Conservation (phyloP, 2,113 vertebrate genomes). For the Oceanodroma tethys region DNA sequence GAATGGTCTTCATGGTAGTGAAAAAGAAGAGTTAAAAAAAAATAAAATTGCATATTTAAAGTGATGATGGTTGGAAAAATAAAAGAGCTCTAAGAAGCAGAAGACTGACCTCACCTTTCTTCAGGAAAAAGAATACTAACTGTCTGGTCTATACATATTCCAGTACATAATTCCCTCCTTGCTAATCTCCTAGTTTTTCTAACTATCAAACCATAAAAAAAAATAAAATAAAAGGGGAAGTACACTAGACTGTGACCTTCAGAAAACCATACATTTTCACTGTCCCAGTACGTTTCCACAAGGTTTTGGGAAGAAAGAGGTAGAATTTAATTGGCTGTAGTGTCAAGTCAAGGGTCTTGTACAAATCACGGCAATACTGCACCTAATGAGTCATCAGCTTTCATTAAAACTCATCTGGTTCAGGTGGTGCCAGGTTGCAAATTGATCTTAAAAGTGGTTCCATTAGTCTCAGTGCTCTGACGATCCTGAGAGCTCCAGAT, state of each 20-base stretch:
- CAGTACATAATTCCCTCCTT: neutral
- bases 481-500: neutral
- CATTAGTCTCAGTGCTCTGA: neutral
- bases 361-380: neutral
- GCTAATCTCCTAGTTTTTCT: neutral
- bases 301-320: neutral
- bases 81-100: neutral
- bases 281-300: neutral
- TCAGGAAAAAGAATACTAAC: neutral
- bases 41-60: neutral
- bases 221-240: neutral
- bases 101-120: neutral
- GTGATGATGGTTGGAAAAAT: neutral
- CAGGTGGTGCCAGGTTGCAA: neutral
- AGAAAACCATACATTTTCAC: neutral
- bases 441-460: constrained; percentile 15
- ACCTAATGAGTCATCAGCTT: neutral
- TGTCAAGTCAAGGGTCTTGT: neutral
- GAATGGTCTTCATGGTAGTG: neutral
- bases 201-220: neutral
- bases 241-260: neutral
- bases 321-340: neutral
- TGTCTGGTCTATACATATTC: neutral
- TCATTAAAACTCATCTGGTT: neutral
- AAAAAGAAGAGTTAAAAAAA: neutral